Conservation (phyloP, 2,113 vertebrate genomes). For the Pelodiscus sinensis region DNA sequence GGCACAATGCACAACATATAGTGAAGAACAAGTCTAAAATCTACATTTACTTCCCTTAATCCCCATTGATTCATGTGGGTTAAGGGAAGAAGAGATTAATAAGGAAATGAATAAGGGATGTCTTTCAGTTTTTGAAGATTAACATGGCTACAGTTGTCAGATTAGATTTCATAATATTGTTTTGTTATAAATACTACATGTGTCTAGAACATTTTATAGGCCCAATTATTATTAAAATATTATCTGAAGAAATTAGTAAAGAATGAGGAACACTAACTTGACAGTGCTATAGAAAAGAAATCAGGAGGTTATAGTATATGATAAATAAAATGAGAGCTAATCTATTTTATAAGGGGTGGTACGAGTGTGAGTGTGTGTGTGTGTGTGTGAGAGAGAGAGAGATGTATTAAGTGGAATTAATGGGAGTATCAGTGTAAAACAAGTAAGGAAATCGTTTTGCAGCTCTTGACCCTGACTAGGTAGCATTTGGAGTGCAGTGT, state of each 20-base stretch:
- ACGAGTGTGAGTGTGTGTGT: too few species aligned
- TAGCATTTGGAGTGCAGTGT: not conserved
- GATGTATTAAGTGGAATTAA: not conserved
- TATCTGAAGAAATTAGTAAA: not conserved
- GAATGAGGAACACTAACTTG: not conserved
- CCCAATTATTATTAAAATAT: not conserved
- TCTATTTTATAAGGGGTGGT: not conserved
- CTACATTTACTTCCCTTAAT: too few species aligned
- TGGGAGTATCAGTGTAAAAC: not conserved
- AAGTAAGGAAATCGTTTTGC: not conserved
- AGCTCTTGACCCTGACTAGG: not conserved
- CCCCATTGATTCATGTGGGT: not conserved
- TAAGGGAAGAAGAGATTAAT: not conserved
- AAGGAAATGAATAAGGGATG: not conserved
- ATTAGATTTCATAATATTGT: not conserved
- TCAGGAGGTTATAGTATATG: not conserved
- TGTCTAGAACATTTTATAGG: not conserved
- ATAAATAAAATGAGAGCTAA: not conserved
- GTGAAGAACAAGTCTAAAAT: too few species aligned
- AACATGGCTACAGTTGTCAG: not conserved
- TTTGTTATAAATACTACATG: not conserved
- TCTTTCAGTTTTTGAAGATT: not conserved
- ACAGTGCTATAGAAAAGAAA: not conserved
- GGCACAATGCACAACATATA: too few species aligned
- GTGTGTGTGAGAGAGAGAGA: not conserved